These are phyloP conservation scores for Aplodontia rufa DNA, from an alignment of 2,113 vertebrate genomes.

Conservation along the genomic window DNA sequence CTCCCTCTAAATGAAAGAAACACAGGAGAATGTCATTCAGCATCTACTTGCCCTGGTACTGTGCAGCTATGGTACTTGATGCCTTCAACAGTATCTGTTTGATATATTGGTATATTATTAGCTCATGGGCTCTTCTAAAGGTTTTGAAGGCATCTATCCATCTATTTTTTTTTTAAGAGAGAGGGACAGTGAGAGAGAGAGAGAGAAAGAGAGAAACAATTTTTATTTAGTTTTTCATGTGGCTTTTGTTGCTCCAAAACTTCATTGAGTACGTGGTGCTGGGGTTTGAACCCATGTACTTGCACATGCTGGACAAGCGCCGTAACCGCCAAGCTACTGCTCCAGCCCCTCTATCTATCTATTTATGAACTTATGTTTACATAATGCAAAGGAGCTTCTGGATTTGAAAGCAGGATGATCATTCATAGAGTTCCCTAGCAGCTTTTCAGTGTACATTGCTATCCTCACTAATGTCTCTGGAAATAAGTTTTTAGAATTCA, in stretches of 20 bases:
- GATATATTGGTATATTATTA: background rate
- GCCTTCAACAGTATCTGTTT: background rate
- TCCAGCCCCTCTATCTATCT: background rate
- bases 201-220: too few relatives aligned
- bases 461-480: background rate
- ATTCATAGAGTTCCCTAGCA: background rate
- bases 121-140: background rate
- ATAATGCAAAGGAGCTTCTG: background rate
- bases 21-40: background rate
- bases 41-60: background rate
- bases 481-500: slow-evolving; percentile 15
- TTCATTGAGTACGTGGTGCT: too few relatives aligned
- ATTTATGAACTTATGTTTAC: background rate
- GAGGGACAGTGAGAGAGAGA: too few relatives aligned
- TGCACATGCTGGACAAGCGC: too few relatives aligned
- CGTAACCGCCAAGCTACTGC: too few relatives aligned
- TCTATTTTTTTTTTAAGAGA: background rate
- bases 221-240: too few relatives aligned
- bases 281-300: too few relatives aligned
- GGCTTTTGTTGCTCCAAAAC: too few relatives aligned
- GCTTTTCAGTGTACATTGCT: background rate
- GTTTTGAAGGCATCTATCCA: background rate
- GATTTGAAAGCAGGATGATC: background rate
- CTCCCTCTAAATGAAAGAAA: background rate
- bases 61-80: too few relatives aligned